A percentile compares a stretch with the other conserved stretches of the same genome.
These are phyloP conservation scores for Akabosia matsudoensis DNA, from an alignment of 1,140 invertebrate genomes.

Conservation along the genomic window DNA sequence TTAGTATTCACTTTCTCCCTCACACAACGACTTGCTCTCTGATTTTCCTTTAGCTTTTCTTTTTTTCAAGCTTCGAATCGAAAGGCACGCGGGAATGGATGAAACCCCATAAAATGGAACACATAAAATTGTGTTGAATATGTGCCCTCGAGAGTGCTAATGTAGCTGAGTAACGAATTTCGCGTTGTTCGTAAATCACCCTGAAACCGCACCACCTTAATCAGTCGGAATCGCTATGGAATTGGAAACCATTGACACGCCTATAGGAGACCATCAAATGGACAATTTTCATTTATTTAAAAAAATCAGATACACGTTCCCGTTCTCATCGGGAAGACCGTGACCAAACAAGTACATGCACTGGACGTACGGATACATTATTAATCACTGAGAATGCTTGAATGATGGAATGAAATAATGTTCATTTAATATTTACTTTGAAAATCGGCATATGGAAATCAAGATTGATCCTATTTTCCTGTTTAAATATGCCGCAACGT, in stretches of 20 bases:
- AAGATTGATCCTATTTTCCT: conserved; percentile 39
- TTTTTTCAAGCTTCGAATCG: too few relatives aligned
- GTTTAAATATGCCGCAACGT: too few relatives aligned
- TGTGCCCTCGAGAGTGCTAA: conserved; percentile 30
- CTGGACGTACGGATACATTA: neutral
- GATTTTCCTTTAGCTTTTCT: neutral
- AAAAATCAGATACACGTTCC: neutral
- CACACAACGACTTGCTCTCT: too few relatives aligned
- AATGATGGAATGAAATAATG: neutral
- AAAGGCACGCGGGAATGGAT: neutral
- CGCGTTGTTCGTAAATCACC: conserved; percentile 47
- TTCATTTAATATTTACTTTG: neutral
- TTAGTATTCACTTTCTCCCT: neutral
- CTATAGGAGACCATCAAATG: conserved; percentile 40
- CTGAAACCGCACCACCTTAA: conserved; percentile 46
- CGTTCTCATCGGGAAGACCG: neutral
- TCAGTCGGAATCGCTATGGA: conserved; percentile 47
- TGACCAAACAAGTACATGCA: neutral
- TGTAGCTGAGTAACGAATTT: conserved; percentile 47
- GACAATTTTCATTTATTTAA: conserved; percentile 3
- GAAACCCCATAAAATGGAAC: neutral
- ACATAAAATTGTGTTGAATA: conserved; percentile 12
- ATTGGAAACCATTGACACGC: conserved; percentile 47
- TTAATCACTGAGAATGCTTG: neutral
- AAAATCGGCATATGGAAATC: too few relatives aligned